Evolutionary conservation across 2,888 invertebrate genomes (phyloP).

Genomic region (Allophyes oxyacanthae): DNA sequence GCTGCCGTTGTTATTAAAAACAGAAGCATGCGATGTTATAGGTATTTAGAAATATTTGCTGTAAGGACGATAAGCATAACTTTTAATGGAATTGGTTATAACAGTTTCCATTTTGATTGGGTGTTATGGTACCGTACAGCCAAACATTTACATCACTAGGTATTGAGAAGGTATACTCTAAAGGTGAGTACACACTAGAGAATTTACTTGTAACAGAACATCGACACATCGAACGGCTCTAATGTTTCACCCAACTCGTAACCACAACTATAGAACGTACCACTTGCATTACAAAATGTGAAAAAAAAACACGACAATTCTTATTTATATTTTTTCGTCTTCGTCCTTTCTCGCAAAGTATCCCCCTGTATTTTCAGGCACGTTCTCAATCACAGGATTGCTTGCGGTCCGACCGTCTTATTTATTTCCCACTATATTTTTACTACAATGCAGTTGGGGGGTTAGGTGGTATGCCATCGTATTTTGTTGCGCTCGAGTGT

Average conservation of each 20-base stretch:
- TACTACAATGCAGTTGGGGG: slow-evolving; percentile 51
- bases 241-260: slow-evolving; percentile 3
- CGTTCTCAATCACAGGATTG: slow-evolving; percentile 75
- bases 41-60: slow-evolving; percentile 15
- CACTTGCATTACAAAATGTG: slow-evolving; percentile 31
- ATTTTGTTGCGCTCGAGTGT: slow-evolving; percentile 33
- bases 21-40: slow-evolving; percentile 3
- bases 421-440: slow-evolving; percentile 60
- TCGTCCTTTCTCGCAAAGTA: slow-evolving; percentile 48
- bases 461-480: slow-evolving; percentile 16
- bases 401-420: slow-evolving; percentile 56
- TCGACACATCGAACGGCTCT: too few relatives aligned
- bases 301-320: slow-evolving; percentile 23
- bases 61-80: neutral
- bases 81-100: slow-evolving; percentile 20
- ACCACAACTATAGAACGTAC: too few relatives aligned
- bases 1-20: slow-evolving; percentile 15
- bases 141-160: too few relatives aligned
- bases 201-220: too few relatives aligned
- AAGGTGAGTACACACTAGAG: too few relatives aligned
- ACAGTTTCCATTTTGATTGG: slow-evolving; percentile 9
- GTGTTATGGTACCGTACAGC: neutral
- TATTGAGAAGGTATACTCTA: too few relatives aligned
- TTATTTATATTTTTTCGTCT: slow-evolving; percentile 31
- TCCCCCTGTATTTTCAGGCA: slow-evolving; percentile 63